A percentile compares a stretch with the other conserved stretches of the same genome.
Conservation (phyloP, 1,140 invertebrate genomes). For the Wiebesia pumilae region DNA sequence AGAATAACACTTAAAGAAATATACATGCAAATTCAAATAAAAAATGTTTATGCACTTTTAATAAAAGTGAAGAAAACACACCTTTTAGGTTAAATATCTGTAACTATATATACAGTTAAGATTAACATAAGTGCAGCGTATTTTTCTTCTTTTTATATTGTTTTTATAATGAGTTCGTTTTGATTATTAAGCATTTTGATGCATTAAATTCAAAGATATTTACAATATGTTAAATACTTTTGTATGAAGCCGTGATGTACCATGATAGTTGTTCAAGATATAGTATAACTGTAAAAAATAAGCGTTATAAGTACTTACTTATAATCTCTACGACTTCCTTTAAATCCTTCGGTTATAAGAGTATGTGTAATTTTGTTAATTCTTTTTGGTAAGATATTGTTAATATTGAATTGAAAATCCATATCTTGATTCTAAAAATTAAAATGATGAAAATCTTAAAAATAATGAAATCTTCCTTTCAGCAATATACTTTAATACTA, state of each 20-base stretch:
- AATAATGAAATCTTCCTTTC: not conserved
- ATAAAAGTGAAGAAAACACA: too few species aligned
- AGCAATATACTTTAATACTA: not conserved
- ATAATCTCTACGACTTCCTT: constrained; percentile 76
- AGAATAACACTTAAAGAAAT: too few species aligned
- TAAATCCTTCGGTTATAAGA: constrained; percentile 78
- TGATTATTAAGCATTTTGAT: too few species aligned
- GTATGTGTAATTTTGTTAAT: constrained; percentile 79
- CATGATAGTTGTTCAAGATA: too few species aligned
- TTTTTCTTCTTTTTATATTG: too few species aligned
- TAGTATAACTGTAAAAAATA: not conserved
- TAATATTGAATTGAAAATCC: constrained; percentile 80
- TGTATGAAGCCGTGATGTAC: not conserved
- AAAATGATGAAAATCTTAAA: too few species aligned
- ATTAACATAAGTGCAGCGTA: too few species aligned
- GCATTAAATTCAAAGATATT: not conserved
- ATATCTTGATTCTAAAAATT: constrained; percentile 60
- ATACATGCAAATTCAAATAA: too few species aligned
- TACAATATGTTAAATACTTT: not conserved
- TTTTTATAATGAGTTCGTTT: too few species aligned
- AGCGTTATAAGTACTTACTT: constrained; percentile 73
- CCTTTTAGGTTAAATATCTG: too few species aligned
- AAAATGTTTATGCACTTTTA: too few species aligned
- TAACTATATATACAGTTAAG: too few species aligned
- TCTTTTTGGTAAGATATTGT: constrained; percentile 76